A percentile compares a stretch with the other conserved stretches of the same genome.
These are phyloP conservation scores for Anguilla marmorata DNA, from an alignment of 2,797 vertebrate species.

Conservation along the genomic window DNA sequence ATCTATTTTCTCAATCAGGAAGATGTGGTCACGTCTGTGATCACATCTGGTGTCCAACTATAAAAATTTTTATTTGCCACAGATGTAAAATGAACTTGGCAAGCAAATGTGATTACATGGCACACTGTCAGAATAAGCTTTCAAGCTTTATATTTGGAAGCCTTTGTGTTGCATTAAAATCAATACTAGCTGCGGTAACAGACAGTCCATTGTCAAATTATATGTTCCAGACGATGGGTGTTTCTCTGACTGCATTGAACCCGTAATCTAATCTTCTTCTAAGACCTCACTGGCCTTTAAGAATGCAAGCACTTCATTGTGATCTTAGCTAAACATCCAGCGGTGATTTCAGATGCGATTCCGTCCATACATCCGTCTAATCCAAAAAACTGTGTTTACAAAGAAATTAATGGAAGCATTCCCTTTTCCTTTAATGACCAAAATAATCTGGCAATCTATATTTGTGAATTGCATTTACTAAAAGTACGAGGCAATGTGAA, in stretches of 20 bases:
- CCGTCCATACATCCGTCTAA: neutral
- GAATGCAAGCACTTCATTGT: neutral
- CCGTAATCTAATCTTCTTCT: neutral
- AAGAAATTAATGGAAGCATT: neutral
- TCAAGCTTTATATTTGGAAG: neutral
- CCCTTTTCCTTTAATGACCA: neutral
- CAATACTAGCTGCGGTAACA: neutral
- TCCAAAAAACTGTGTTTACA: neutral
- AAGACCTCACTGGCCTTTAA: too few species aligned
- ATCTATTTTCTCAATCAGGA: neutral
- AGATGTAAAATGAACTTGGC: neutral
- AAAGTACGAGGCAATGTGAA: neutral
- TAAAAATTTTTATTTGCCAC: neutral
- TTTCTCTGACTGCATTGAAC: neutral
- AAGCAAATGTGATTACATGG: neutral
- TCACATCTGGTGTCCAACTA: neutral
- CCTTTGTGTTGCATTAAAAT: neutral
- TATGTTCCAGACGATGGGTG: neutral
- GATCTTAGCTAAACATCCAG: neutral
- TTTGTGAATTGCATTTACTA: neutral
- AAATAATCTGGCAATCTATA: neutral
- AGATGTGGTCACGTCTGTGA: neutral
- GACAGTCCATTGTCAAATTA: slow-evolving; percentile 11
- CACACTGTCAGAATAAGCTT: neutral
- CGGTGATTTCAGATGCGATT: neutral